Evolutionary conservation across 1,140 invertebrate species (phyloP), one percentile per base, ranked within the genome.

Genomic region (Magallana gigas): DNA sequence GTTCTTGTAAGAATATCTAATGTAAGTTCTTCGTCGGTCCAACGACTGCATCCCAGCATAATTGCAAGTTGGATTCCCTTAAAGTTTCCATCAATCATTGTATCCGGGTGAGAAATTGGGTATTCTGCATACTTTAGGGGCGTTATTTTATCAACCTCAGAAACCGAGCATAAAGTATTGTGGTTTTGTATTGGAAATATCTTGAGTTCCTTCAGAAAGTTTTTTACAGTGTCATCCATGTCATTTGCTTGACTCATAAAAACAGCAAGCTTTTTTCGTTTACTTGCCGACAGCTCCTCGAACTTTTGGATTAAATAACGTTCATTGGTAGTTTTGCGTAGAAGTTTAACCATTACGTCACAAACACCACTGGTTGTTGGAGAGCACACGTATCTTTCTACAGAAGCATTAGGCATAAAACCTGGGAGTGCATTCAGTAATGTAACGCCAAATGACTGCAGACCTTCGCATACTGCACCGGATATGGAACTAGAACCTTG

Each of bases 11-110:
- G 12, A 29, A 71, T 71, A 23, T 71, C 68, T 3, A 1, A 29
- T 71, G 68, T 71, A 71, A 71, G 68, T 9, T 71, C 18, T 29
- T 71, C 68, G 8, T 71, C 68, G 23, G 68, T 71, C 36, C 11
- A 9, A 11, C 18, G 68, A 71, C 18, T 11, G 68, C 23, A 18
- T 71, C 23, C 68, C 8, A 71, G 68, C 36, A 11, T 9, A 23
- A 71, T 18, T 23, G 18, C 68, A 29, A 71, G 68, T 11, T 29
- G 68, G 18, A 29, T 9, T 23, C 23, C 68, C n/a, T 71, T 71
- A 23, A 71, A 71, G 8, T 71, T 29, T 8, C 68, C 68, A 23
- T 18, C 4, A 11, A 71, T 71, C 68, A 71, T 11, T 29, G 68
- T 18, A 23, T 71, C 23, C 1, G 68, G 68, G 18, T 11, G 36